Base-by-base conservation (phyloP, 2,888 invertebrate species). In the Chalcosyrphus nemorum region DNA sequence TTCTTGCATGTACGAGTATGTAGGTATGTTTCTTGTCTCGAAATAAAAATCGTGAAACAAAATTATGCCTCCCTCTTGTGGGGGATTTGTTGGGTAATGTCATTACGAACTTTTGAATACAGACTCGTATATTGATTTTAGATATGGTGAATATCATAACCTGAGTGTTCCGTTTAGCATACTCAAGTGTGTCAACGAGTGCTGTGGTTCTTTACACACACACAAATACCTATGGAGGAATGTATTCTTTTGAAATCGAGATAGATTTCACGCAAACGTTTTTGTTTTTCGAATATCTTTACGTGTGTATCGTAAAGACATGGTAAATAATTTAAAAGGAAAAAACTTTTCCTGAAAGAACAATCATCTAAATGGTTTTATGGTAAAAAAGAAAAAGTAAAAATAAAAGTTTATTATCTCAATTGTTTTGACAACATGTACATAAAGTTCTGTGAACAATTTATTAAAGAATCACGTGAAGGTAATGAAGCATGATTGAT, bases 1-100 rank as follows among this genome's bases (percentile, higher is more conserved):
- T 32, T 9, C 11, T 11, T 38, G 13, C 38, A 13, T 13, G 3
- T 13, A 1, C 13, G 1, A 38, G 4, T 4, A 38, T 38, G 7
- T 11, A 32, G 5, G 7, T 29, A 5, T 7, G 6, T 29, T 5
- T 13, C 38, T 38, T 45, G 7, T 5, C 5, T 41, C 13, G 11
- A 17, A 29, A 45, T 11, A 29, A 61, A 29, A 61, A 61, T 45
- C 41, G n/a, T 21, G 13, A 17, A 35, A 41, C 27, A 38, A 52
- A 11, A 32, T 11, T 13, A 27, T 35, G 41, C 6, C 7, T 43
- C 24, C 24, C 2, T 52, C 35, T 21, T 65, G 35, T 65, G 19
- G 52, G 19, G 66, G 52, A 38, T 66, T 66, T 66, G 27, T 41
- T 17, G 41, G n/a, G 47, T 66, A 52, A 66, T 66, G 52, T 41